Evolutionary conservation across 2,797 vertebrate genomes (phyloP).

Genomic region (Acipenser transmontanus): DNA sequence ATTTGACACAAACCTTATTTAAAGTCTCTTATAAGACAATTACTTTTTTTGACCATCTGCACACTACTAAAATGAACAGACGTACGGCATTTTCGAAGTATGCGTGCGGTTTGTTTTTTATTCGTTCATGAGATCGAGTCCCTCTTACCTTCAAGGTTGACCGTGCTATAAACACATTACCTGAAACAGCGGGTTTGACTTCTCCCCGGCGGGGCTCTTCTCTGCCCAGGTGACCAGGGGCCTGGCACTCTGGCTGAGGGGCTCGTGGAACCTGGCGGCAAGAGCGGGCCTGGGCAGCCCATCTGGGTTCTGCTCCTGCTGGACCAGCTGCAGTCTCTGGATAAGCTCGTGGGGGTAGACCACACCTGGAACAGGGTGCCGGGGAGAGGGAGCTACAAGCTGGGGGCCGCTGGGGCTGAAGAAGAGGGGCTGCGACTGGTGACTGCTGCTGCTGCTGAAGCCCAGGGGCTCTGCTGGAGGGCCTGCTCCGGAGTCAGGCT

Average conservation of each 20-base stretch:
- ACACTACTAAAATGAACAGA: no score
- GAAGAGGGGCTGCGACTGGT: slow-evolving; percentile 52
- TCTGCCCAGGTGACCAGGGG: slow-evolving; percentile 50
- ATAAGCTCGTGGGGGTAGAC: slow-evolving; percentile 80
- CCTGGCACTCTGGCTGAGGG: slow-evolving; percentile 34
- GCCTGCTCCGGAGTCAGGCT: slow-evolving; percentile 21
- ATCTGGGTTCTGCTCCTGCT: slow-evolving; percentile 72
- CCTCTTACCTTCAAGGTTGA: no score
- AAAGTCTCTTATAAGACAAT: no score
- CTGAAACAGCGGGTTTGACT: slow-evolving; percentile 62
- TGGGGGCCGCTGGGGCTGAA: slow-evolving; percentile 42
- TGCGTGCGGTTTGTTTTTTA: no score
- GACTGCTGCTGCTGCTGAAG: slow-evolving; percentile 19
- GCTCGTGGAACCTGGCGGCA: slow-evolving; percentile 76
- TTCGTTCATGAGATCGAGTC: no score
- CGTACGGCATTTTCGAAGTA: no score
- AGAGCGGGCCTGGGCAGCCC: slow-evolving; percentile 53
- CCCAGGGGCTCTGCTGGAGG: slow-evolving; percentile 14
- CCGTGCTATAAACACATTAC: slow-evolving; percentile 39
- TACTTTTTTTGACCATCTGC: no score
- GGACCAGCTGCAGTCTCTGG: slow-evolving; percentile 79
- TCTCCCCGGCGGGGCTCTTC: slow-evolving; percentile 46
- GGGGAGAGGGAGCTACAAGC: slow-evolving; percentile 30
- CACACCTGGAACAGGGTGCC: slow-evolving; percentile 49
- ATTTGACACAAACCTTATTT: no score